phyloP scores from a whole-genome alignment of 2,113 vertebrate species.

The Lonchura striata region DNA sequence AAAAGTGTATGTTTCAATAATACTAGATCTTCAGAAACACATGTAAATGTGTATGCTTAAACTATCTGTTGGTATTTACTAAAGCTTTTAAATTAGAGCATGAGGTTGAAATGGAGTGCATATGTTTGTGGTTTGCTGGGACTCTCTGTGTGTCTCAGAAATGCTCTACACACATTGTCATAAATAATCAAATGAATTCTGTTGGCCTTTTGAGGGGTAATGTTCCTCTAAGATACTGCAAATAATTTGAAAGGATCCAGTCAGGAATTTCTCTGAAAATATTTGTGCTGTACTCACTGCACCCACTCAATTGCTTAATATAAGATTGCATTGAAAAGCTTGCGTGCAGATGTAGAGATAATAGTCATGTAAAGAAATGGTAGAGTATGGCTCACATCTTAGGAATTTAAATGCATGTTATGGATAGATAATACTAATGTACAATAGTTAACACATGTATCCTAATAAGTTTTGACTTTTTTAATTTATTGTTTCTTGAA shows the following conservation, averaged over 20 bases:
- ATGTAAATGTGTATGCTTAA: neutral
- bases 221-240: neutral
- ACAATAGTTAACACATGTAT: neutral
- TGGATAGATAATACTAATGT: neutral
- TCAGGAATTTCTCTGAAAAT: constrained; percentile 37
- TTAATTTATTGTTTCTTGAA: neutral
- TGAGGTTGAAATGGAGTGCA: neutral
- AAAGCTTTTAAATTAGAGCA: neutral
- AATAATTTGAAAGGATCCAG: constrained; percentile 13
- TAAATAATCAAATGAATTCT: neutral
- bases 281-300: constrained; percentile 12
- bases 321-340: neutral
- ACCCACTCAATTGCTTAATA: constrained; percentile 16
- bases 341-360: neutral
- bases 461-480: neutral
- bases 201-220: neutral
- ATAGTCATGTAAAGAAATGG: neutral
- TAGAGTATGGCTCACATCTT: neutral
- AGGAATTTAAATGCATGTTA: neutral
- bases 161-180: neutral
- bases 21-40: neutral
- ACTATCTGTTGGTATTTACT: neutral
- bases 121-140: neutral
- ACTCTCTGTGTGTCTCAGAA: neutral
- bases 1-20: neutral